Percentiles rank a stretch among this genome's conserved stretches.
These are phyloP conservation scores for Cremastinae sp. DNA, from an alignment of 2,888 invertebrate genomes.

Conservation along the genomic window DNA sequence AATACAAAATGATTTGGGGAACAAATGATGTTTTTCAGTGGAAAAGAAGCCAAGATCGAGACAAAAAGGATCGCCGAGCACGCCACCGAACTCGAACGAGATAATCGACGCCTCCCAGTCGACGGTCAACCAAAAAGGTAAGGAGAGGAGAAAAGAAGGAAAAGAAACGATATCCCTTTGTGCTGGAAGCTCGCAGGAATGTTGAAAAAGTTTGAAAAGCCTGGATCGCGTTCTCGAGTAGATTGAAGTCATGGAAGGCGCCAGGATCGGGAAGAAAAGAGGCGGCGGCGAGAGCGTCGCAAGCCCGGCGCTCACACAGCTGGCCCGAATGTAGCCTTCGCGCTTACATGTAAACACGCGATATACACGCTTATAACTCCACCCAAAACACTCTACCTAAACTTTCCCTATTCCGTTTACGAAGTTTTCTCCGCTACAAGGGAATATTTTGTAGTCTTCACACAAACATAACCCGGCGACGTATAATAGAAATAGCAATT, in stretches of 20 bases:
- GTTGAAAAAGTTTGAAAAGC: background rate
- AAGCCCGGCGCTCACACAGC: background rate
- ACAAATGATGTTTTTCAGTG: conserved; percentile 70
- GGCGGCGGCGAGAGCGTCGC: background rate
- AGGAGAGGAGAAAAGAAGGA: conserved; percentile 59
- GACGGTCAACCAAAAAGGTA: conserved; percentile 70
- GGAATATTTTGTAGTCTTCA: background rate
- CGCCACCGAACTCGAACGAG: conserved; percentile 71
- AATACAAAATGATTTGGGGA: too few relatives aligned
- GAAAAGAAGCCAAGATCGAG: conserved; percentile 71
- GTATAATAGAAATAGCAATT: conserved; percentile 37
- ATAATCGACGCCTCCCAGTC: conserved; percentile 73
- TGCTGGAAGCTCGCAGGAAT: background rate
- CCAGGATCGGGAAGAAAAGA: conserved; percentile 26
- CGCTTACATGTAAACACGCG: conserved; percentile 5
- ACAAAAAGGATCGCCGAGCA: conserved; percentile 70
- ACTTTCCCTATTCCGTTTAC: conserved; percentile 28
- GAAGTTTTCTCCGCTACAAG: conserved; percentile 26
- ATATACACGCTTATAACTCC: conserved; percentile 12
- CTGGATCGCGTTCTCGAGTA: too few relatives aligned
- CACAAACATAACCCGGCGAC: conserved; percentile 2
- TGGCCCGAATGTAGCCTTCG: background rate
- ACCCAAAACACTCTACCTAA: background rate
- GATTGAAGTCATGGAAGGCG: conserved; percentile 23
- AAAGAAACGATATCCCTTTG: background rate